Conservation (phyloP, 2,797 vertebrate genomes). For the Crenichthys baileyi region DNA sequence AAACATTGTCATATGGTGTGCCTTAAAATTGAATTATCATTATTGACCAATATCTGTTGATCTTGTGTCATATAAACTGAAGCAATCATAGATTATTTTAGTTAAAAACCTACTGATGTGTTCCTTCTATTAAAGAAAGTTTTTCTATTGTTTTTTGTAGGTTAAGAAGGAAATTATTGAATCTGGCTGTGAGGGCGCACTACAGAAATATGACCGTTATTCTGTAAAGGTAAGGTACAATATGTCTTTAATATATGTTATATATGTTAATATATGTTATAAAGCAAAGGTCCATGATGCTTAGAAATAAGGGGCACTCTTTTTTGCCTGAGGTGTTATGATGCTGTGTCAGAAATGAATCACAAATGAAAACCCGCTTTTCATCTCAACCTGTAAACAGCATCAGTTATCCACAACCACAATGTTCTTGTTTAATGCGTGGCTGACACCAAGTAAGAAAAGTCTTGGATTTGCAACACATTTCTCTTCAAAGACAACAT, state of each 20-base stretch:
- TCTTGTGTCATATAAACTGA: too few species aligned
- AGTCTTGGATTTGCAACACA: too few species aligned
- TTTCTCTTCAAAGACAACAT: too few species aligned
- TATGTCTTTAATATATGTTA: background rate
- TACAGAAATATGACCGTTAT: slow-evolving; percentile 67
- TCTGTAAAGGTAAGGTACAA: slow-evolving; percentile 68
- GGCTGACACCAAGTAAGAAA: too few species aligned
- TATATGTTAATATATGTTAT: background rate
- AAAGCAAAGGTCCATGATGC: background rate
- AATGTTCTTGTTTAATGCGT: background rate
- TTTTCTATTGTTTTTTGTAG: slow-evolving; percentile 36
- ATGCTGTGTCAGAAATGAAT: background rate
- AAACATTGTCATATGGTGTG: too few species aligned
- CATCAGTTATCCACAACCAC: background rate
- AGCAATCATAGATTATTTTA: too few species aligned
- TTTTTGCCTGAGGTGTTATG: background rate
- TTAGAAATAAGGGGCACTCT: background rate
- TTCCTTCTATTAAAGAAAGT: background rate
- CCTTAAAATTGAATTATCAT: too few species aligned
- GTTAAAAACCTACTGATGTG: background rate
- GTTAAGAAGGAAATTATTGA: slow-evolving; percentile 60
- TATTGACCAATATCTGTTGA: too few species aligned
- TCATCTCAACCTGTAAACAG: background rate
- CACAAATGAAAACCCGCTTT: background rate
- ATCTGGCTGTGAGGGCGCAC: slow-evolving; percentile 49